Evolutionary conservation across 2,797 vertebrate species (phyloP).

Genomic region (Octomys mimax): DNA sequence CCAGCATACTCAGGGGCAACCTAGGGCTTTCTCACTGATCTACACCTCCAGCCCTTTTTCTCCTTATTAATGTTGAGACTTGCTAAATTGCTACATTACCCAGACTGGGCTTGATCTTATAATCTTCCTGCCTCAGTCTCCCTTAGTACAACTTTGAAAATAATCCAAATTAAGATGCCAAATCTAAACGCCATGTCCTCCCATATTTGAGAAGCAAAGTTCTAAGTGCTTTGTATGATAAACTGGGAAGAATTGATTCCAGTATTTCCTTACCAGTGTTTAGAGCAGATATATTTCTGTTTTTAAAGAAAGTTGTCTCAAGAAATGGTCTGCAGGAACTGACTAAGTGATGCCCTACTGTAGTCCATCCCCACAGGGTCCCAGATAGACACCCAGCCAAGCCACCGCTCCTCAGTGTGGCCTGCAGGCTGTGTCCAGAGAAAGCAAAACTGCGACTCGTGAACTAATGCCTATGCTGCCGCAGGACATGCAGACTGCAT

Average conservation of each 20-base stretch:
- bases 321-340: neutral
- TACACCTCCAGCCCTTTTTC: neutral
- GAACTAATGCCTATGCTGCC: rapidly evolving
- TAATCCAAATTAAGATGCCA: neutral
- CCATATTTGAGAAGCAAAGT: neutral
- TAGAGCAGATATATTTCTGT: neutral
- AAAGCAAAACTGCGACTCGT: rapidly evolving
- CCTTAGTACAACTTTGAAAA: neutral
- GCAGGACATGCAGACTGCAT: rapidly evolving
- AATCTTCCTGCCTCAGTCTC: neutral
- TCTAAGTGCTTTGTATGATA: neutral
- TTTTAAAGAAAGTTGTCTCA: neutral
- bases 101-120: neutral
- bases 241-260: neutral
- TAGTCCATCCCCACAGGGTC: neutral
- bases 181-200: rapidly evolving
- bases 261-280: neutral
- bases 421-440: rapidly evolving
- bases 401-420: neutral
- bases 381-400: neutral
- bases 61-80: neutral
- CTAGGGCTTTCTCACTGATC: neutral
- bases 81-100: neutral
- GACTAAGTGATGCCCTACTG: too few relatives aligned
- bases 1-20: neutral